Conservation (phyloP, 2,888 invertebrate species). For the Drosophila basisetae region DNA sequence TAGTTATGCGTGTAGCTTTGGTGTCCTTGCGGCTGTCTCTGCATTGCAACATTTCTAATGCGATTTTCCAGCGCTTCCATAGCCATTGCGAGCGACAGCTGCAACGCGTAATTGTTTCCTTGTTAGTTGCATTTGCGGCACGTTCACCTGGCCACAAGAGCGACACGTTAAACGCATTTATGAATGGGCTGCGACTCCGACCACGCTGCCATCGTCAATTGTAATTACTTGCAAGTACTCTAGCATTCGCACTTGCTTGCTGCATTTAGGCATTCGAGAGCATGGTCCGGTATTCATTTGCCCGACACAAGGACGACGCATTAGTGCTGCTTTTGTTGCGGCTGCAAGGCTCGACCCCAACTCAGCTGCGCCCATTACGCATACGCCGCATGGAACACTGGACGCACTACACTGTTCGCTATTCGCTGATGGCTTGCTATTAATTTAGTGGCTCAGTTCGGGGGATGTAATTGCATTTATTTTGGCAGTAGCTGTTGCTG, state of each 20-base stretch:
- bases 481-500: conserved; percentile 43
- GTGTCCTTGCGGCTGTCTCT: conserved; percentile 47
- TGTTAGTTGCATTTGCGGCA: conserved; percentile 77
- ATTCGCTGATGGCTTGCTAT: conserved; percentile 56
- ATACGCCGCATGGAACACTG: conserved; percentile 54
- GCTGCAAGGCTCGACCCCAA: conserved; percentile 42
- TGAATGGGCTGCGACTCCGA: conserved; percentile 67
- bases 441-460: conserved; percentile 70
- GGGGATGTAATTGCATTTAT: conserved; percentile 75
- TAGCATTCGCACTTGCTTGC: conserved; percentile 14
- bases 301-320: conserved; percentile 46
- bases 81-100: conserved; percentile 55
- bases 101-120: conserved; percentile 80
- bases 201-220: conserved; percentile 68
- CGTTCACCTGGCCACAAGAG: conserved; percentile 63
- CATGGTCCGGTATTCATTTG: conserved; percentile 67
- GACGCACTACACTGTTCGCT: background rate
- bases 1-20: conserved; percentile 56
- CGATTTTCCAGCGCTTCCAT: conserved; percentile 56
- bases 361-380: conserved; percentile 59
- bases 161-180: conserved; percentile 82
- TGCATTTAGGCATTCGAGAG: conserved; percentile 48
- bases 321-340: conserved; percentile 78
- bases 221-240: conserved; percentile 76
- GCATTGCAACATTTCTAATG: conserved; percentile 69